Conservation (phyloP, 1,140 invertebrate genomes). For the Bactericera cockerelli region DNA sequence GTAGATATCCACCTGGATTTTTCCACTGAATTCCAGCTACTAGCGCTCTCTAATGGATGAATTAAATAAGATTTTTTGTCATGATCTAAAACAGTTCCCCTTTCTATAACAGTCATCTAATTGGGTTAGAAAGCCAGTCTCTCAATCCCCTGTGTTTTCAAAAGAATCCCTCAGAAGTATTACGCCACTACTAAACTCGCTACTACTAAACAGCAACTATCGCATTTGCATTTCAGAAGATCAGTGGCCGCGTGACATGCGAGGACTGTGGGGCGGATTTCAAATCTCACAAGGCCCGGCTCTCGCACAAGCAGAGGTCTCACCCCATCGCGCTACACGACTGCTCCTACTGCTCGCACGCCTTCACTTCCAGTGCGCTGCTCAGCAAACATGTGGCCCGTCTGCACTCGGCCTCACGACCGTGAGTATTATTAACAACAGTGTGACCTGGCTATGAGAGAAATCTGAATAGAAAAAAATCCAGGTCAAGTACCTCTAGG, state of each 20-base stretch:
- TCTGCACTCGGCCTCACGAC: not conserved
- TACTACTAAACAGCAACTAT: too few species aligned
- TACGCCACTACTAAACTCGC: too few species aligned
- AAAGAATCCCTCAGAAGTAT: too few species aligned
- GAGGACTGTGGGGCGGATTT: not conserved
- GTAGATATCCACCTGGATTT: too few species aligned
- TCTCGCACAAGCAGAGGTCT: not conserved
- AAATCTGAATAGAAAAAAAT: not conserved
- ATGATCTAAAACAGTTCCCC: too few species aligned
- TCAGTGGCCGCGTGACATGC: not conserved
- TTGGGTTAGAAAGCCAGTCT: too few species aligned
- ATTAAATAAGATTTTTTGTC: too few species aligned
- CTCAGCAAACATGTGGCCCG: not conserved
- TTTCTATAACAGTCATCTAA: too few species aligned
- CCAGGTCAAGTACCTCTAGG: not conserved
- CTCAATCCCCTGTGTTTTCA: too few species aligned
- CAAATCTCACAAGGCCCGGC: conserved; percentile 10
- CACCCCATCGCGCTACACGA: conserved; percentile 3
- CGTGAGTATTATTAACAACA: not conserved
- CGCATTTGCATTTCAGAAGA: not conserved
- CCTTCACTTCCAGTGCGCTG: not conserved
- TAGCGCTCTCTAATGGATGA: too few species aligned
- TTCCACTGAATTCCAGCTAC: too few species aligned
- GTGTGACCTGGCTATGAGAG: not conserved
- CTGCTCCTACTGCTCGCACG: not conserved